These are phyloP conservation scores for Rhea pennata DNA, from an alignment of 2,113 vertebrate species.

Conservation along the genomic window DNA sequence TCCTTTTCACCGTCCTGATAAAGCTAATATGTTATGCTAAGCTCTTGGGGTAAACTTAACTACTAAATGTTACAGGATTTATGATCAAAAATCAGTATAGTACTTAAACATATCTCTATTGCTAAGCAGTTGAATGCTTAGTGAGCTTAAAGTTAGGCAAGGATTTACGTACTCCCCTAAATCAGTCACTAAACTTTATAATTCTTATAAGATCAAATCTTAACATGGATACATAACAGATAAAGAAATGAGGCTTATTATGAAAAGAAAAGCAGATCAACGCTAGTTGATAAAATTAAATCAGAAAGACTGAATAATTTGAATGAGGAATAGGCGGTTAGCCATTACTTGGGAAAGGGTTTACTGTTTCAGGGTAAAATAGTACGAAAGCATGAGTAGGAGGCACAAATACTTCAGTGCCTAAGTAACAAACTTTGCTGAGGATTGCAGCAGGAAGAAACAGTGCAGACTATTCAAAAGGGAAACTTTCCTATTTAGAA, in stretches of 20 bases:
- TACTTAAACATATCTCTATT: neutral
- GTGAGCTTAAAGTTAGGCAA: neutral
- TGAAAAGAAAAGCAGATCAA: neutral
- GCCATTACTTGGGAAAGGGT: neutral
- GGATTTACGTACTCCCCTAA: neutral
- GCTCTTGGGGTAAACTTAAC: neutral
- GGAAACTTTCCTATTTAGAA: neutral
- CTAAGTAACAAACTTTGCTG: neutral
- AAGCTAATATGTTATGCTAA: neutral
- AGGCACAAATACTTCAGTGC: neutral
- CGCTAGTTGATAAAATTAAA: accelerated
- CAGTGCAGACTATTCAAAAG: neutral
- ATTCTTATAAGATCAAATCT: neutral
- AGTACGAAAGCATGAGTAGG: neutral
- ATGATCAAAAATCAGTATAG: neutral
- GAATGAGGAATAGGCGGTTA: neutral
- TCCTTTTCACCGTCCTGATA: neutral
- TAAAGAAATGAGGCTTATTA: neutral
- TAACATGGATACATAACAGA: neutral
- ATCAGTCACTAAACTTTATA: neutral
- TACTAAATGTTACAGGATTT: neutral
- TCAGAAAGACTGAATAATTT: neutral
- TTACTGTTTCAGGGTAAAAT: neutral
- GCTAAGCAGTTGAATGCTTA: neutral
- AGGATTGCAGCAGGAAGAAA: neutral